These are phyloP conservation scores for Branchellion lobata DNA, from an alignment of 2,888 invertebrate species.

Conservation along the genomic window DNA sequence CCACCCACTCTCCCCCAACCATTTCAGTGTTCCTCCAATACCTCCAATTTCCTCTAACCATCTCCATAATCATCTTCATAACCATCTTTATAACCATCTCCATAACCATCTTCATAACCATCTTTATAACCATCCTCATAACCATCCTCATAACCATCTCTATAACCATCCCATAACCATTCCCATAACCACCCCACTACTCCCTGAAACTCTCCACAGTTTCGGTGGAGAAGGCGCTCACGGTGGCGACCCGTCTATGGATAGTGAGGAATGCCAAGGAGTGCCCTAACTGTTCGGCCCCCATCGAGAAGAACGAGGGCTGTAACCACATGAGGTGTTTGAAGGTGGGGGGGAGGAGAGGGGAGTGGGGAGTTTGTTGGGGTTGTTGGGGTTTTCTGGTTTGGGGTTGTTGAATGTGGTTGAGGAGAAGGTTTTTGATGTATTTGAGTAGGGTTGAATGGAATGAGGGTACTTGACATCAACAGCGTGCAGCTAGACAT, in stretches of 20 bases:
- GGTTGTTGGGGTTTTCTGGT: background rate
- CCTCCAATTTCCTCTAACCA: too few relatives aligned
- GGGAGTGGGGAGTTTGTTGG: too few relatives aligned
- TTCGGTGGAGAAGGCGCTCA: slow-evolving; percentile 60
- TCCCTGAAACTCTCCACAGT: too few relatives aligned
- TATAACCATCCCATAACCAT: background rate
- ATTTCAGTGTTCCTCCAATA: too few relatives aligned
- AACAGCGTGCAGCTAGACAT: too few relatives aligned
- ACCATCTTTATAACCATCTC: too few relatives aligned
- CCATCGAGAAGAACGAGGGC: slow-evolving; percentile 73
- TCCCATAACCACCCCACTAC: slow-evolving; percentile 55
- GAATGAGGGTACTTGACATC: too few relatives aligned
- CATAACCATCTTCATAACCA: too few relatives aligned
- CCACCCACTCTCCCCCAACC: background rate
- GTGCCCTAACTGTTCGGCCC: slow-evolving; percentile 72
- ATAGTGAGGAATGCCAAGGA: slow-evolving; percentile 73
- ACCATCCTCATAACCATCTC: background rate
- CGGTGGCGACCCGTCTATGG: slow-evolving; percentile 69
- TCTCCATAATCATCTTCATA: too few relatives aligned
- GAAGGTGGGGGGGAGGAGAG: slow-evolving; percentile 69
- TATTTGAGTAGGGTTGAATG: background rate
- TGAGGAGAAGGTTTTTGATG: background rate
- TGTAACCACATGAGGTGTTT: slow-evolving; percentile 76
- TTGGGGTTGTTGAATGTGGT: background rate
- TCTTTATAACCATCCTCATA: too few relatives aligned